Percentiles rank a stretch among this genome's conserved stretches.
Evolutionary conservation across 2,888 invertebrate species (phyloP).

Genomic region (Parnassius glacialis): DNA sequence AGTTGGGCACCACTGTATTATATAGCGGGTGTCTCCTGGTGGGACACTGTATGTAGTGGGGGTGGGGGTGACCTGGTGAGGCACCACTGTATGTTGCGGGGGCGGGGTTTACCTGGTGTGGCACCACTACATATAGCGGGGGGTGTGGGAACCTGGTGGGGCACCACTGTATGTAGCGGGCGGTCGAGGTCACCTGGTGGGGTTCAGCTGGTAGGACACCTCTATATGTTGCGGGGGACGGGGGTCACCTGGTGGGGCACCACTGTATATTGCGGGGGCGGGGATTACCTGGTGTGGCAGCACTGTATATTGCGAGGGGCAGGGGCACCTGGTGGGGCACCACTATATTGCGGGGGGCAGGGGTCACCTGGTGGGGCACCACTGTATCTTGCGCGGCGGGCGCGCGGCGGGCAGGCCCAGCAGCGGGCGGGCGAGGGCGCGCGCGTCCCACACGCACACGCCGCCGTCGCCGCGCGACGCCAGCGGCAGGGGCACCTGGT

Average conservation of each 20-base stretch:
- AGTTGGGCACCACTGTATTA: slow-evolving; percentile 76
- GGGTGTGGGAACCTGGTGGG: slow-evolving; percentile 84
- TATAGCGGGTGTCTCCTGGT: slow-evolving; percentile 79
- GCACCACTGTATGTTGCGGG: slow-evolving; percentile 87
- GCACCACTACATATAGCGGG: slow-evolving; percentile 43
- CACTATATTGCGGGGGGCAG: no score
- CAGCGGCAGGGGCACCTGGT: slow-evolving; percentile 87
- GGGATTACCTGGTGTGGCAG: slow-evolving; percentile 86
- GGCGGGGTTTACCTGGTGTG: slow-evolving; percentile 85
- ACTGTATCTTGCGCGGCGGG: slow-evolving; percentile 87
- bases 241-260: slow-evolving; percentile 89
- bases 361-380: slow-evolving; percentile 91
- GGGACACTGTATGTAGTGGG: slow-evolving; percentile 34
- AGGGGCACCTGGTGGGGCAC: slow-evolving; percentile 80
- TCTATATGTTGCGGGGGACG: no score
- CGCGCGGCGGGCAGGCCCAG: slow-evolving; percentile 84
- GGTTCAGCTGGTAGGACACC: slow-evolving; percentile 87
- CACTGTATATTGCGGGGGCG: slow-evolving; percentile 85
- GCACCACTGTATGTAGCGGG: slow-evolving; percentile 91
- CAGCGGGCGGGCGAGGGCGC: slow-evolving; percentile 92
- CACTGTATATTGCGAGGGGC: no score
- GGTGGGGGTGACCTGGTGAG: slow-evolving; percentile 84
- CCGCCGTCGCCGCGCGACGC: slow-evolving; percentile 92
- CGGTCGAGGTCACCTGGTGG: slow-evolving; percentile 86
- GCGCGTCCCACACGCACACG: slow-evolving; percentile 93